Conservation (phyloP, 1,140 invertebrate genomes). For the Riptortus pedestris region DNA sequence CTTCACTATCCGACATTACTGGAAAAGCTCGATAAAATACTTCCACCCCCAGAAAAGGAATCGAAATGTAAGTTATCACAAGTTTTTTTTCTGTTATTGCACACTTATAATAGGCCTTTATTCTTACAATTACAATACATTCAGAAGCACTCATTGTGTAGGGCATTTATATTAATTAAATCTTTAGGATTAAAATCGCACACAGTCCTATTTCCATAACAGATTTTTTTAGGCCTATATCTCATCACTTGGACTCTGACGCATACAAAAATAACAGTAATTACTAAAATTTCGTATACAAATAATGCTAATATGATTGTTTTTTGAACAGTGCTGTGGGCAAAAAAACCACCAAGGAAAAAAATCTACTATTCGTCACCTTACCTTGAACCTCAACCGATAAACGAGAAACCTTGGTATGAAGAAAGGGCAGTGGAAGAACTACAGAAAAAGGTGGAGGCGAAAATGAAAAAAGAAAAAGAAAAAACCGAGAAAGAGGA, state of each 20-base stretch:
- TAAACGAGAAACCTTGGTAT: constrained; percentile 24
- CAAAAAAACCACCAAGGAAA: constrained; percentile 14
- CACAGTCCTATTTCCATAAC: no score
- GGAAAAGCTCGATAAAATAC: constrained; percentile 17
- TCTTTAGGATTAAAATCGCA: no score
- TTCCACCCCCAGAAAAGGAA: constrained; percentile 13
- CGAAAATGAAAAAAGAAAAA: background rate
- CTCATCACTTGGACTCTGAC: no score
- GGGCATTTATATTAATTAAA: no score
- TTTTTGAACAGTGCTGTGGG: constrained; percentile 24
- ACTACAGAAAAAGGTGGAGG: background rate
- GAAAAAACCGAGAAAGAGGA: background rate
- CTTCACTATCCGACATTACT: constrained; percentile 15
- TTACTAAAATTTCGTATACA: no score
- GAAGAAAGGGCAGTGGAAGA: constrained; percentile 23
- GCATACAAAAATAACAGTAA: no score
- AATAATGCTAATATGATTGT: no score
- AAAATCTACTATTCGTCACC: background rate
- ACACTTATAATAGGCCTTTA: background rate
- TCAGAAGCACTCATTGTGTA: no score
- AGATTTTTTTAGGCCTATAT: no score
- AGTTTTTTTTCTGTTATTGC: background rate
- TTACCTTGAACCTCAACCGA: constrained; percentile 23
- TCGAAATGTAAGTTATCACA: constrained; percentile 2
- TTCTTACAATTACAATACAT: no score